Evolutionary conservation across 2,888 invertebrate species (phyloP).

Genomic region (Aporophyla nigra): DNA sequence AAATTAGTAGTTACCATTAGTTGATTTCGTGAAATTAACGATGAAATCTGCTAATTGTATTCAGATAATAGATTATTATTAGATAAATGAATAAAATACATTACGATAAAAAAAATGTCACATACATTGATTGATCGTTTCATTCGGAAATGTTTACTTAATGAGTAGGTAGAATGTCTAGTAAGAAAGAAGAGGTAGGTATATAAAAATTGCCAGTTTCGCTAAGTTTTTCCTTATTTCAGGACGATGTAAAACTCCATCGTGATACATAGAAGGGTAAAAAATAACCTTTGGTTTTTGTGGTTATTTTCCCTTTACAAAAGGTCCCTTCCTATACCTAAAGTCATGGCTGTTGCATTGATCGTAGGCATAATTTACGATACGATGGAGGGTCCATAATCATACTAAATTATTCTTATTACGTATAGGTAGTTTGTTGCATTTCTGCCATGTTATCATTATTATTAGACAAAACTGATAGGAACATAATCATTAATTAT

Average conservation of each 20-base stretch:
- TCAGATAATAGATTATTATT: neutral
- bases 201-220: neutral
- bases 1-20: neutral
- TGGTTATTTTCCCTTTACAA: slow-evolving; percentile 22
- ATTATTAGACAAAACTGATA: neutral
- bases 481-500: neutral
- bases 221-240: neutral
- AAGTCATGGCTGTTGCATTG: neutral
- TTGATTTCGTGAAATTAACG: neutral
- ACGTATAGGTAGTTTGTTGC: slow-evolving; percentile 3
- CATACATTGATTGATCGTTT: neutral
- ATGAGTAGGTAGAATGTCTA: neutral
- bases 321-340: slow-evolving; percentile 10
- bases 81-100: neutral
- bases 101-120: neutral
- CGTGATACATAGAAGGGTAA: neutral
- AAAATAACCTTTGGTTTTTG: neutral
- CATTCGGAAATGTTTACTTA: neutral
- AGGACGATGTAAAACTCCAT: neutral
- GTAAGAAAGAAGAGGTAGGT: neutral
- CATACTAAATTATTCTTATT: slow-evolving; percentile 27
- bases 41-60: neutral
- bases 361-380: slow-evolving; percentile 20
- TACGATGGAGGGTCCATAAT: slow-evolving; percentile 38
- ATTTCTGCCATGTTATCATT: slow-evolving; percentile 13